Base-by-base conservation (phyloP, 1,140 invertebrate species). In the Brachystomella parvula region DNA sequence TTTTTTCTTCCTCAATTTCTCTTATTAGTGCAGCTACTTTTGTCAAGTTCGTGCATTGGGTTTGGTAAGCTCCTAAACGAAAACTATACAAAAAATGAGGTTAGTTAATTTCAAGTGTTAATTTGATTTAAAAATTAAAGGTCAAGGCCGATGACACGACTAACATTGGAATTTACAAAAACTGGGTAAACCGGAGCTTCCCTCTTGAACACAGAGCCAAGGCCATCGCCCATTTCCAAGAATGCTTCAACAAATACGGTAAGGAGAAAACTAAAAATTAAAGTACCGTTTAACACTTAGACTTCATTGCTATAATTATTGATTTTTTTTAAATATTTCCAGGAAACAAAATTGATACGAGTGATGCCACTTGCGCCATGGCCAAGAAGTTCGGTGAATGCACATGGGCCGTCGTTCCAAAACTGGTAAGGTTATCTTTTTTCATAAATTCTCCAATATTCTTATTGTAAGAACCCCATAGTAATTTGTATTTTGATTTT, bases 1-100 rank as follows among this genome's bases (percentile, higher is more conserved):
- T n/a, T n/a, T n/a, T n/a, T n/a, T n/a, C n/a, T n/a, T n/a, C n/a
- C n/a, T n/a, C n/a, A n/a, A n/a, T n/a, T n/a, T n/a, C n/a, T n/a
- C 9, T n/a, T 44, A 12, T 44, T n/a, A 44, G 39, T 44, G 39
- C n/a, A 44, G n/a, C 39, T 44, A 44, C 39, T 9, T 44, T 12
- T 44, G 39, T n/a, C 39, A 44, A n/a, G 39, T n/a, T 44, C 39
- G 39, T 44, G 39, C 39, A n/a, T 44, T 44, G 39, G 39, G 39
- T 44, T n/a, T 44, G 9, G 39, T 44, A 44, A 44, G 39, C n/a
- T 44, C n/a, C n/a, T n/a, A n/a, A n/a, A n/a, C n/a, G n/a, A n/a
- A n/a, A n/a, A n/a, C n/a, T n/a, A n/a, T n/a, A n/a, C n/a, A n/a
- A n/a, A n/a, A n/a, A n/a, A n/a, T n/a, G n/a, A n/a, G n/a, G n/a